Conservation (phyloP, 2,888 invertebrate species). For the Drosophila hawaiiensis region DNA sequence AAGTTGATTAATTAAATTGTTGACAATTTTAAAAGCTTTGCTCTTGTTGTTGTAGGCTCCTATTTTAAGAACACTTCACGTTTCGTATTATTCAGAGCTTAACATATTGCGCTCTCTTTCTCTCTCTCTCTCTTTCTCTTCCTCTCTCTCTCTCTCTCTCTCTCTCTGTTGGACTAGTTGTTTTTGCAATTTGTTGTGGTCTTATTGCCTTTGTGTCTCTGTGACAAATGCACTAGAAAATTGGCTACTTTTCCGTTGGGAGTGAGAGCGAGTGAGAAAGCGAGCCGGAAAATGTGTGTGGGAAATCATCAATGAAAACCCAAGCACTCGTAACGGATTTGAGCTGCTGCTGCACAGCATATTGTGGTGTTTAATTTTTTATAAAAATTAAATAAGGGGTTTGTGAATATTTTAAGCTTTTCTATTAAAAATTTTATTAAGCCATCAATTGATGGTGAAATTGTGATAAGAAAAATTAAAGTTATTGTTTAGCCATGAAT, state of each 20-base stretch:
- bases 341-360: constrained; percentile 5
- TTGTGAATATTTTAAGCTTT: not conserved
- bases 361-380: not conserved
- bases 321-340: constrained; percentile 8
- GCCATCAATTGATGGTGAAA: not conserved
- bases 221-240: constrained; percentile 74
- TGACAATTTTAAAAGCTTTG: constrained; percentile 78
- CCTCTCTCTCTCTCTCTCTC: not conserved
- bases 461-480: not conserved
- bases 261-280: not conserved
- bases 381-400: not conserved
- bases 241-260: constrained; percentile 50
- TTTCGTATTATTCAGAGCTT: constrained; percentile 73
- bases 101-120: constrained; percentile 43
- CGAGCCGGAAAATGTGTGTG: constrained; percentile 30
- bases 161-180: not conserved
- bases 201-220: constrained; percentile 50
- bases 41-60: constrained; percentile 16
- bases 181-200: constrained; percentile 42
- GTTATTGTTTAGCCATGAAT: not conserved
- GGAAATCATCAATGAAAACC: constrained; percentile 35
- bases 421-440: not conserved
- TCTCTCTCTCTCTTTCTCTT: not conserved
- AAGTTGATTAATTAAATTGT: constrained; percentile 79
- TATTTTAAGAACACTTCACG: constrained; percentile 19